Base-by-base conservation (phyloP, 1,140 invertebrate species). In the Diachasmimorpha longicaudata region DNA sequence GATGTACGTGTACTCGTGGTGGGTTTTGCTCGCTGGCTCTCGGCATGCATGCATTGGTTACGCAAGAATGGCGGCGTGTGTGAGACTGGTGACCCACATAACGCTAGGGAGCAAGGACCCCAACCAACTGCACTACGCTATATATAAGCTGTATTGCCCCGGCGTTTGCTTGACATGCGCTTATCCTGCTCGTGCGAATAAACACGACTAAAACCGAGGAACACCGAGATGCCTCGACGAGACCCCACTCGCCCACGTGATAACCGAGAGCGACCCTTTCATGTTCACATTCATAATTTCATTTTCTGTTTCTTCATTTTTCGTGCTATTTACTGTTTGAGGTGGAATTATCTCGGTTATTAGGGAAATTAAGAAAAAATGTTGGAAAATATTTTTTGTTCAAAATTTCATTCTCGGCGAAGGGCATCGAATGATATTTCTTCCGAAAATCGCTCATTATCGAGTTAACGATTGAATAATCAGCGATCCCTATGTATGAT, bases 21-120 rank as follows among this genome's bases (percentile, higher is more conserved):
- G 80, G 84, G 80, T 42, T 75, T 67, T 63, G 75, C 58, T 80
- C 80, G 77, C 80, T 67, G 55, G 75, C 23, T n/a, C 58, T 63
- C 58, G 21, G 86, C 83, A 83, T 88, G 84, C 86, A 87, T 88
- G 85, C 86, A 87, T 85, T 86, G 85, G 86, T 89, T 89, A 89
- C 87, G 88, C 87, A 88, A 89, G 86, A 87, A 86, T 81, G 81
- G 84, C 81, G 80, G 83, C 86, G 87, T 88, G 87, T 89, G 87
- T 87, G 85, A 88, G 88, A 88, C 88, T 88, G 87, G 85, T 89
- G 88, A 89, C 88, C 88, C 81, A 89, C 85, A 89, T 89, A 88
- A 85, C 85, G 80, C 81, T 83, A 85, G 87, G 82, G 87, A 86
- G 87, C 87, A 88, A 89, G 85, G 87, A 88, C 87, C 87, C 85